Evolutionary conservation across 2,113 vertebrate genomes (phyloP).

Genomic region (Perca flavescens): DNA sequence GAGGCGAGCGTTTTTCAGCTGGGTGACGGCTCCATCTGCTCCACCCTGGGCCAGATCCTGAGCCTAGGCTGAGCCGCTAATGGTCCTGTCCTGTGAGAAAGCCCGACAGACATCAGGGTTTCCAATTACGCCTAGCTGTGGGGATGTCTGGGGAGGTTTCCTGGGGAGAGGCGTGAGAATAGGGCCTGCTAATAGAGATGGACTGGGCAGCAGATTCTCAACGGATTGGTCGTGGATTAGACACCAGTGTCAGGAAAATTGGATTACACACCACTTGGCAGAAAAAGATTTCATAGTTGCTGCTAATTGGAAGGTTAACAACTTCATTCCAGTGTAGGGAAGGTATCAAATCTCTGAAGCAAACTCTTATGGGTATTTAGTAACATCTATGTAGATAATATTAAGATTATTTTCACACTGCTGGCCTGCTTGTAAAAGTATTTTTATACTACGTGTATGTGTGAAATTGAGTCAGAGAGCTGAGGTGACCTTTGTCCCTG

Average conservation of each 20-base stretch:
- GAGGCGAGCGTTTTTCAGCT: constrained; percentile 61
- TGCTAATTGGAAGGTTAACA: constrained; percentile 54
- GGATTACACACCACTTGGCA: constrained; percentile 58
- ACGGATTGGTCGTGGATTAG: constrained; percentile 63
- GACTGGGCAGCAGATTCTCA: constrained; percentile 60
- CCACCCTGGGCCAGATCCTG: constrained; percentile 33
- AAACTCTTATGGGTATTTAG: constrained; percentile 14
- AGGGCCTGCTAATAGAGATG: constrained; percentile 43
- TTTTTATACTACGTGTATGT: constrained; percentile 8
- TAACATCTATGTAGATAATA: constrained; percentile 21
- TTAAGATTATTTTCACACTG: constrained; percentile 8
- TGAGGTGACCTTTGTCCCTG: constrained; percentile 59
- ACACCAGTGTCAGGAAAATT: constrained; percentile 60
- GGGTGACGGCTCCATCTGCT: constrained; percentile 52
- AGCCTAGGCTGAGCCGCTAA: constrained; percentile 38
- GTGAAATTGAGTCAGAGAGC: constrained; percentile 39
- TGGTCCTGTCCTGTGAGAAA: constrained; percentile 49
- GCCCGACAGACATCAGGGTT: constrained; percentile 52
- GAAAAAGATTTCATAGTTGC: constrained; percentile 57
- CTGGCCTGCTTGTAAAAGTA: neutral
- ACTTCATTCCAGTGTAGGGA: constrained; percentile 16
- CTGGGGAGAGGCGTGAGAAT: constrained; percentile 62
- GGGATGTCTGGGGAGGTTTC: constrained; percentile 66
- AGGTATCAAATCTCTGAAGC: constrained; percentile 11
- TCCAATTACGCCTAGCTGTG: constrained; percentile 72